Percentiles rank a stretch among this genome's conserved stretches.
Evolutionary conservation across 2,888 invertebrate species (phyloP).

Genomic region (Ommatoiulus sabulosus): DNA sequence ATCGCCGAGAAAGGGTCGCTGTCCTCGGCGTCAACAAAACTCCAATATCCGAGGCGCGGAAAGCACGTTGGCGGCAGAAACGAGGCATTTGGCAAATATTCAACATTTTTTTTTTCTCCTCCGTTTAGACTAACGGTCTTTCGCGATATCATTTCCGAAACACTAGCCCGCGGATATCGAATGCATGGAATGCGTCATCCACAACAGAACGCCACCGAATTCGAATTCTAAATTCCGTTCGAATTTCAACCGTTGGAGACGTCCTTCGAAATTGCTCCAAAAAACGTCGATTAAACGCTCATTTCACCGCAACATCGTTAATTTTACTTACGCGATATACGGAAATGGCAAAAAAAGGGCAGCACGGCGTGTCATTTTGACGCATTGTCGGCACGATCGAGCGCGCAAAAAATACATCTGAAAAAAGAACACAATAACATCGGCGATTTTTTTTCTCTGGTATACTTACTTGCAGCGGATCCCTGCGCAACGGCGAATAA

Average conservation of each 20-base stretch:
- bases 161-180: background rate
- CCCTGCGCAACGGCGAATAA: constrained; percentile 22
- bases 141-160: background rate
- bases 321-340: no score
- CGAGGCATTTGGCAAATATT: background rate
- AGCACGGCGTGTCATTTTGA: background rate
- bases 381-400: constrained; percentile 4
- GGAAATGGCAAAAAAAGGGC: background rate
- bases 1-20: background rate
- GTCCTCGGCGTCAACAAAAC: constrained; percentile 29
- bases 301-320: background rate
- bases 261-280: no score
- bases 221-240: background rate
- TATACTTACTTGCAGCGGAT: constrained; percentile 42
- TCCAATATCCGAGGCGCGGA: background rate
- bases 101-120: background rate
- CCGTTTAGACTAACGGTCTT: background rate
- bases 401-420: background rate
- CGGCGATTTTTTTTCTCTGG: background rate
- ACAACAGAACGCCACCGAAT: background rate
- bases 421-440: background rate
- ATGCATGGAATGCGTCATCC: background rate
- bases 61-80: background rate
- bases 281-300: background rate
- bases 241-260: background rate